phyloP scores from a whole-genome alignment of 2,113 vertebrate species.

The Scomber japonicus region DNA sequence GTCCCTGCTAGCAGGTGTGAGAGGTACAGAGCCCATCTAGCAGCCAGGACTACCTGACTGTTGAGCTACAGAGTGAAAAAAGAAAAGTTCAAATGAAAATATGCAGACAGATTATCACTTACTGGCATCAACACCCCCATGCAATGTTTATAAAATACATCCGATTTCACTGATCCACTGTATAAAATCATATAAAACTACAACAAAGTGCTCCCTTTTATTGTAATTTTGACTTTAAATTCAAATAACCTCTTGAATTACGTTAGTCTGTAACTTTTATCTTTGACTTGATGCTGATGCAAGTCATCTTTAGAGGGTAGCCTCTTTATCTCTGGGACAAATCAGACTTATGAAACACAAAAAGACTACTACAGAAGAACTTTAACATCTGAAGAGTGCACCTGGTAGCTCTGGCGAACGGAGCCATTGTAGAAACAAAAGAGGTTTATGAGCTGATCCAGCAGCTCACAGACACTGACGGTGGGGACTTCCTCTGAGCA shows the following conservation, averaged over 20 bases:
- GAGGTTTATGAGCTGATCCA: constrained; percentile 90
- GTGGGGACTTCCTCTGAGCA: constrained; percentile 90
- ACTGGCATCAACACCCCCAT: not conserved
- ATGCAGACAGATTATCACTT: not conserved
- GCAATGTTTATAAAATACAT: too few species aligned
- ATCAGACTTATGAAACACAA: not conserved
- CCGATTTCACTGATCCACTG: too few species aligned
- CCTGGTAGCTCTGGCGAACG: constrained; percentile 87
- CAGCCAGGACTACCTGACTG: constrained; percentile 80
- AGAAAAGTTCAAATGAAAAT: not conserved
- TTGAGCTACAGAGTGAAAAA: constrained; percentile 62
- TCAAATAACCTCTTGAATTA: too few species aligned
- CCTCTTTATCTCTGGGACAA: too few species aligned
- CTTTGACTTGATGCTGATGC: too few species aligned
- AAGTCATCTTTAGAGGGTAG: too few species aligned
- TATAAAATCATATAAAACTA: too few species aligned
- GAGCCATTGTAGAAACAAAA: constrained; percentile 94
- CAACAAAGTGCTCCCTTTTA: too few species aligned
- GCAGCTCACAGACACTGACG: constrained; percentile 87
- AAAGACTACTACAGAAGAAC: not conserved
- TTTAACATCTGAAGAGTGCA: constrained; percentile 58
- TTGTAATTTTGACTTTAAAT: too few species aligned
- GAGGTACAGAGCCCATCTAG: constrained; percentile 88
- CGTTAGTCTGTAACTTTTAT: too few species aligned
- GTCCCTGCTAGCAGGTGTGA: constrained; percentile 86